Evolutionary conservation across 2,888 invertebrate genomes (phyloP), one percentile per base, ranked within the genome.

Genomic region (Chalcosyrphus nemorum): DNA sequence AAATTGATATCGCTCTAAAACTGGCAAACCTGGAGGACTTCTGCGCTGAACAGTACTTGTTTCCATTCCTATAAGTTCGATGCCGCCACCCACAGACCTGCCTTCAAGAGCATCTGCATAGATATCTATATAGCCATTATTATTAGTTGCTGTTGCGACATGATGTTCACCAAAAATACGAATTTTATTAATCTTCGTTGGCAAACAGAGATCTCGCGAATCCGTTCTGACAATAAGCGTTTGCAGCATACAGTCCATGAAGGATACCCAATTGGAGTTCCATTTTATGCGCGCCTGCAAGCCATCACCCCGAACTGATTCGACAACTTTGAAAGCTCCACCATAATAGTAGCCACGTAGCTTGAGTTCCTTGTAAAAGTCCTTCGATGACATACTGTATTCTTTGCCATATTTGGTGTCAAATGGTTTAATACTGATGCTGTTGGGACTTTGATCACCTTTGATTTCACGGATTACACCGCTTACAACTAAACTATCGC

Each of bases 241-340:
- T 90, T 97, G 97, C 2, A 98, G 92, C 94, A 97, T 95, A 57
- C 95, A 95, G 91, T 97, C 97, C 92, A 97, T 93, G 91, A 96
- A 96, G 1, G 95, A 93, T 9, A 96, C 94, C 97, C 97, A 97
- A 91, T 96, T 96, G 87, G 94, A 94, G 52, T 93, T 93, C 96
- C 96, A 97, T 68, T 92, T 89, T 9, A 81, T 87, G 89, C 87
- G 87, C 11, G 88, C 89, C 9, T 75, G 65, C 0, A 85, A 63
- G n/a, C 88, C 88, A 81, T 89, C 88, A 4, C 86, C 74, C 2
- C 87, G 86, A 4, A 88, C 86, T 27, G 87, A 86, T 47, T 86
- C 57, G 9, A 89, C 87, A 2, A 76, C 81, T 52, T 85, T 87
- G 59, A 89, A 89, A 6, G 63, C 80, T 3, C 87, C 88, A 7